These are phyloP conservation scores for Anthopleura xanthogrammica DNA, from an alignment of 92 coral and sea anemone genomes.

Conservation along the genomic window DNA sequence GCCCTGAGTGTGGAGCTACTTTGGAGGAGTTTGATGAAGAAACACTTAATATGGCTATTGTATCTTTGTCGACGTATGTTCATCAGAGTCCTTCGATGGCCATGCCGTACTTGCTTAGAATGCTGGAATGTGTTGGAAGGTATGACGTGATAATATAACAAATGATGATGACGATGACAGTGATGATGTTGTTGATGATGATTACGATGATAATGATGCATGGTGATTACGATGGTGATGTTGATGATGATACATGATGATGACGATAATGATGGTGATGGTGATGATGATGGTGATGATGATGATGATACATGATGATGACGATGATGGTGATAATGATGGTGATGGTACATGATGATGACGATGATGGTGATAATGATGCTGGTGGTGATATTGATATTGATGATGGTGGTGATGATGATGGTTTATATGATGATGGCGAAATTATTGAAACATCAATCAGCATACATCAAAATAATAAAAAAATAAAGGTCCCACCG, in stretches of 20 bases:
- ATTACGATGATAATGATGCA: not conserved
- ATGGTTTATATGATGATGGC: not conserved
- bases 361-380: not conserved
- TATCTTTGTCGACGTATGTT: constrained; percentile 91
- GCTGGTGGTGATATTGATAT: not conserved
- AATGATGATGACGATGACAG: not conserved
- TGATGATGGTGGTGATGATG: too few species aligned
- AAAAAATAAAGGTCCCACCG: constrained; percentile 30
- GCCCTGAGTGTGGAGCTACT: constrained; percentile 89
- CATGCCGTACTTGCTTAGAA: constrained; percentile 84
- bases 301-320: not conserved
- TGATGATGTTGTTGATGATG: not conserved
- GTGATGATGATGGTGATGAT: not conserved
- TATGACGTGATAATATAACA: not conserved
- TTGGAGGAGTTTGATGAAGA: constrained; percentile 98
- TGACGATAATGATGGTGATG: not conserved
- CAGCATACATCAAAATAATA: too few species aligned
- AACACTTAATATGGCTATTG: constrained; percentile 90
- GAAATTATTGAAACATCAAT: not conserved
- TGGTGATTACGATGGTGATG: not conserved
- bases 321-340: not conserved
- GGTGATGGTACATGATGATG: not conserved
- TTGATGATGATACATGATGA: not conserved
- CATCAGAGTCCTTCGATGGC: constrained; percentile 96
- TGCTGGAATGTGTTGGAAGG: constrained; percentile 96